Base-by-base conservation (phyloP, 2,888 invertebrate genomes). In the Clepsis dumicolana region DNA sequence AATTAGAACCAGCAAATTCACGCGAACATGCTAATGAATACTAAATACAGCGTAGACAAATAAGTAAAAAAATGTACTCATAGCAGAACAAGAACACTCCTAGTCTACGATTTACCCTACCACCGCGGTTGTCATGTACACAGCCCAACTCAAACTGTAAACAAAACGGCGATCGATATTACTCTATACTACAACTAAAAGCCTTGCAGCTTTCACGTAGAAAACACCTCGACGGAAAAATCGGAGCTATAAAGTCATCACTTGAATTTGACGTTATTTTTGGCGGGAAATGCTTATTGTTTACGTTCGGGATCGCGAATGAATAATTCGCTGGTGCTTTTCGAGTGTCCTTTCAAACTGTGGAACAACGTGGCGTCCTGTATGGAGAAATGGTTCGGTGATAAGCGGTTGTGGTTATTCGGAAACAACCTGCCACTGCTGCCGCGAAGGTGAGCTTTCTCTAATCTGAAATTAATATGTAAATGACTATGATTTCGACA, bases 321-420 rank as follows among this genome's bases (percentile, higher is more conserved):
- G 81, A 86, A 80, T 84, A 78, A 85, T 75, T 83, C 78, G 73
- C 75, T 77, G 75, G 76, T 79, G 71, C 67, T 73, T 71, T 75
- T 73, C 82, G 73, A 76, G 80, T 84, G 86, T 83, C 73, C 75
- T 73, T 82, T 84, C 85, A 92, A 87, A 80, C 86, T 91, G 90
- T 89, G 87, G 83, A 87, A 84, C 84, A 94, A 91, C 86, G 87
- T 94, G 89, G 89, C 93, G 80, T 90, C 93, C 93, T 94, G 95
- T 93, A 97, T 97, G 97, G 97, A 97, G 96, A 97, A 96, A 97
- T 97, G 97, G 97, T 96, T 97, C 92, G 96, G 96, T 94, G 97
- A 97, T 94, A 97, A 97, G 92, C 97, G 97, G 94, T 94, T 97
- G 89, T 97, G 97, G 97, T 96, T 97, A 93, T 96, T 97, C 91